Base-by-base conservation (phyloP, 2,888 invertebrate genomes). In the Agrenia bidenticulata region DNA sequence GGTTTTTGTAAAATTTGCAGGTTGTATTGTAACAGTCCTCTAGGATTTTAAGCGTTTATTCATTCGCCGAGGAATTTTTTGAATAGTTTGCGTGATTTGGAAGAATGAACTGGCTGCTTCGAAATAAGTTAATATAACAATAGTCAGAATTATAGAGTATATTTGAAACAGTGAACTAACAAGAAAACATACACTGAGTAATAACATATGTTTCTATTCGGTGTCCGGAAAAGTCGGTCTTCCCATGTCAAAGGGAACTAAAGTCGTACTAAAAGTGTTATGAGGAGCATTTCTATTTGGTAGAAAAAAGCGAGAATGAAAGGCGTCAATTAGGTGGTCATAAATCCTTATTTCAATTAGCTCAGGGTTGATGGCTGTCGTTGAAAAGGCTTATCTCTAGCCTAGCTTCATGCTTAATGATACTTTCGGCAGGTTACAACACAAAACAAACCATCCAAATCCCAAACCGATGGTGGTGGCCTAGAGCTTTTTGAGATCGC, bases 331-430 rank as follows among this genome's bases (percentile, higher is more conserved):
- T 75, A 75, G 72, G 61, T 61, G 73, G 69, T 70, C 73, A 72
- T 75, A 75, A 75, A 75, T 75, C 71, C 67, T 73, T 59, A 72
- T 73, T 75, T 75, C 73, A 73, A 73, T 75, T 75, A 75, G 70
- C 55, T 26, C 55, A 55, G 26, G 26, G 24, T 45, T 45, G 45
- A 45, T 45, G 45, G 45, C 45, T 45, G 32, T 32, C 32, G 32
- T 32, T 42, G 41, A 51, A 56, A 62, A 56, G 50, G 56, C 56
- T 62, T 62, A 56, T 62, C 62, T 23, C 55, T 39, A 45, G 15
- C 45, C n/a, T 45, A 45, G 19, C 15, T 45, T 5, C 15, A 45
- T 45, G 19, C 15, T 45, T 45, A 45, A 41, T 61, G 61, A 41
- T 41, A 49, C 60, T 60, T 60, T 60, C 60, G 60, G 58, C 58